Conservation (phyloP, 2,797 vertebrate species). For the Acanthurus lineatus region DNA sequence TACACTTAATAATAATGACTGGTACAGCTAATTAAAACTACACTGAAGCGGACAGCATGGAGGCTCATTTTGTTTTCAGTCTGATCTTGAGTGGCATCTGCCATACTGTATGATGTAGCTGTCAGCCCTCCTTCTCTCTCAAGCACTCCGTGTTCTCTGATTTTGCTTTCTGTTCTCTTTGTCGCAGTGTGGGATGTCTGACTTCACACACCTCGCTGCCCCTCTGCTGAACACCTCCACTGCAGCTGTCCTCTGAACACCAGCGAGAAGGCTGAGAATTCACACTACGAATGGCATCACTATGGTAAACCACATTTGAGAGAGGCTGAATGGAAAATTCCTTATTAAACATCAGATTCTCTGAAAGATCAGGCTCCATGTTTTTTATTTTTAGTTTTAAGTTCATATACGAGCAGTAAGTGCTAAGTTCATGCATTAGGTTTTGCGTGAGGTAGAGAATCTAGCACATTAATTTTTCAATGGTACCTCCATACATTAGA, state of each 20-base stretch:
- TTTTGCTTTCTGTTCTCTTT: slow-evolving; percentile 12
- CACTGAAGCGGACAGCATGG: not conserved
- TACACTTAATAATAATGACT: slow-evolving; percentile 11
- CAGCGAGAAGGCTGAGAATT: not conserved
- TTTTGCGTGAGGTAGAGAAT: too few species aligned
- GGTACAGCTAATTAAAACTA: slow-evolving; percentile 12
- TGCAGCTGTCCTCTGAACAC: not conserved
- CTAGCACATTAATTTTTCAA: too few species aligned
- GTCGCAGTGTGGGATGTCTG: not conserved
- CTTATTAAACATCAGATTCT: not conserved
- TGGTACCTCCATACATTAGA: too few species aligned
- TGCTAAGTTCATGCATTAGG: too few species aligned
- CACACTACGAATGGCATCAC: not conserved
- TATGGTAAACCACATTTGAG: not conserved
- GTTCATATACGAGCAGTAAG: too few species aligned
- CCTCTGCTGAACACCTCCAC: slow-evolving; percentile 3
- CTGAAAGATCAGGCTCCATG: too few species aligned
- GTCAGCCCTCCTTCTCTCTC: not conserved
- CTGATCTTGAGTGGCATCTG: not conserved
- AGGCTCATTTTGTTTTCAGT: not conserved
- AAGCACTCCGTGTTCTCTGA: not conserved
- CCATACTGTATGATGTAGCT: not conserved
- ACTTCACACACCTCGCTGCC: slow-evolving; percentile 14
- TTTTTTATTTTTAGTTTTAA: too few species aligned
- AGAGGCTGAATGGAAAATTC: not conserved